A percentile compares a stretch with the other conserved stretches of the same genome.
Conservation (phyloP, 92 coral and sea anemone genomes). For the Chrysogorgia sp. region DNA sequence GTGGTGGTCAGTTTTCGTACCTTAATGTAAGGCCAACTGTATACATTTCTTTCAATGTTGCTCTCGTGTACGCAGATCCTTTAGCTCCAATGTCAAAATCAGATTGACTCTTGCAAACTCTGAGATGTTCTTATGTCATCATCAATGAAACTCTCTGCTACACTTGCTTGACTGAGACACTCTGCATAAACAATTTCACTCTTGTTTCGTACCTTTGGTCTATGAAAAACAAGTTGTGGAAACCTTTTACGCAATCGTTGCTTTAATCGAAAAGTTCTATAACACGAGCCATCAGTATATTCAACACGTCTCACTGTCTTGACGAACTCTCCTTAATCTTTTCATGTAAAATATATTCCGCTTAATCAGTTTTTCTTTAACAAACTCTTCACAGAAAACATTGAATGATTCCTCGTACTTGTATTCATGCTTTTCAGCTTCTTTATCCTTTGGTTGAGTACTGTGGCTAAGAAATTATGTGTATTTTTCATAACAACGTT, state of each 20-base stretch:
- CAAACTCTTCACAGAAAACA: too few relatives aligned
- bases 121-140: not conserved
- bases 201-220: conserved; percentile 47
- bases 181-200: conserved; percentile 52
- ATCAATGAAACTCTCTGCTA: not conserved
- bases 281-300: conserved; percentile 51
- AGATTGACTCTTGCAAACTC: not conserved
- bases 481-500: conserved; percentile 1
- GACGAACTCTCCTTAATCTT: conserved; percentile 38
- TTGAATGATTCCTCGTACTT: too few relatives aligned
- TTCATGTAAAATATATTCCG: conserved; percentile 26
- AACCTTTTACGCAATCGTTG: conserved; percentile 41
- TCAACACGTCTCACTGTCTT: conserved; percentile 42
- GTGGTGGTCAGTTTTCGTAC: conserved; percentile 59
- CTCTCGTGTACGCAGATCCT: conserved; percentile 19
- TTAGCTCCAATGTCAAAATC: not conserved
- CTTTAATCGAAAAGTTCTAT: conserved; percentile 55
- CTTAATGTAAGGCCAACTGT: conserved; percentile 40
- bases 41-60: conserved; percentile 44
- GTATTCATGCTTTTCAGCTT: not conserved
- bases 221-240: conserved; percentile 61
- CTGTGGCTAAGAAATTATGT: not conserved
- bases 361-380: too few relatives aligned
- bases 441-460: not conserved
- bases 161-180: not conserved